phyloP scores from a whole-genome alignment of 2,888 invertebrate genomes.

The Leucania comma region DNA sequence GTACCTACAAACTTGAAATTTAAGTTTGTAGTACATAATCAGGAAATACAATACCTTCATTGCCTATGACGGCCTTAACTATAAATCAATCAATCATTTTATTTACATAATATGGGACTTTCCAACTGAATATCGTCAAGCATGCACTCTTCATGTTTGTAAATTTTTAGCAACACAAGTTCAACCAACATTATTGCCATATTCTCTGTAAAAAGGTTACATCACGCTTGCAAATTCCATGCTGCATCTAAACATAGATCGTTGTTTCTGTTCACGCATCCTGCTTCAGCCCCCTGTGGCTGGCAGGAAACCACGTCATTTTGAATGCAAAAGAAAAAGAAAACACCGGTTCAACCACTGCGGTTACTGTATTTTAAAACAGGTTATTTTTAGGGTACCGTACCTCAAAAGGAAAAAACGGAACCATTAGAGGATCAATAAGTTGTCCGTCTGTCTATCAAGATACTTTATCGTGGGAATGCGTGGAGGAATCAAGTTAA shows the following conservation, averaged over 20 bases:
- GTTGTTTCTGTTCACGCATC: slow-evolving; percentile 53
- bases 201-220: slow-evolving; percentile 32
- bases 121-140: background rate
- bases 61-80: too few relatives aligned
- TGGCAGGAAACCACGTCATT: slow-evolving; percentile 49
- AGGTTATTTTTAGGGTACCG: background rate
- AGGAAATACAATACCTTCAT: too few relatives aligned
- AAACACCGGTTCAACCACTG: slow-evolving; percentile 43
- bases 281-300: slow-evolving; percentile 37
- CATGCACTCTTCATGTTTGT: slow-evolving; percentile 2
- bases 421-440: too few relatives aligned
- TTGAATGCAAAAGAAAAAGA: slow-evolving; percentile 32
- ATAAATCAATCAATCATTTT: too few relatives aligned
- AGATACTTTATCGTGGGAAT: too few relatives aligned
- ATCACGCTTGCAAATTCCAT: slow-evolving; percentile 29
- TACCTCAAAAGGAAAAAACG: too few relatives aligned
- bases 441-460: too few relatives aligned
- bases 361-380: slow-evolving; percentile 14
- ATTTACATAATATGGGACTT: too few relatives aligned
- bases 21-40: too few relatives aligned
- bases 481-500: too few relatives aligned
- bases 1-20: too few relatives aligned
- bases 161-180: background rate
- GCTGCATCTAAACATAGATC: slow-evolving; percentile 39
- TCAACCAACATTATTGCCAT: slow-evolving; percentile 22